These are phyloP conservation scores for Zeuzera pyrina DNA, from an alignment of 2,888 invertebrate species.

Conservation along the genomic window DNA sequence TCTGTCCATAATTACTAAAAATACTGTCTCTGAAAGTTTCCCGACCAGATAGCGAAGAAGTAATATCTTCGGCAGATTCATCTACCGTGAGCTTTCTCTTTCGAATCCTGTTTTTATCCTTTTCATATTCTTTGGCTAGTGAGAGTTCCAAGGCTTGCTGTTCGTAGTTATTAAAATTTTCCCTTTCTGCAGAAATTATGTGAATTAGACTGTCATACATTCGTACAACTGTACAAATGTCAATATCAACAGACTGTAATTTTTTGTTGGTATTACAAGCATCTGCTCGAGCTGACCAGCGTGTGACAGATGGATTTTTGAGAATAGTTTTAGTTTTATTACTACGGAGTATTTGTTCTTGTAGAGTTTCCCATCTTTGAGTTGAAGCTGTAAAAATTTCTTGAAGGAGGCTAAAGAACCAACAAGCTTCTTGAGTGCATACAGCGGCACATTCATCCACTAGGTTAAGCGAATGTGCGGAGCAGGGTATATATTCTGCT, in stretches of 20 bases:
- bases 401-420: conserved; percentile 6
- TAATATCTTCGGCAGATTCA: conserved; percentile 6
- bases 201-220: conserved; percentile 1
- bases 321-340: conserved; percentile 1
- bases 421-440: conserved; percentile 4
- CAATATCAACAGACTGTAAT: conserved; percentile 1
- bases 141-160: conserved; percentile 6
- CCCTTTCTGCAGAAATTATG: conserved; percentile 1
- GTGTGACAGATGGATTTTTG: conserved; percentile 3
- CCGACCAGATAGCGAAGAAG: conserved; percentile 5
- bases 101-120: background rate
- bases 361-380: conserved; percentile 5
- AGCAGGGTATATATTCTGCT: conserved; percentile 6
- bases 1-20: conserved; percentile 1
- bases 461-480: conserved; percentile 4
- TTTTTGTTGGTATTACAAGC: conserved; percentile 3
- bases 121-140: conserved; percentile 5
- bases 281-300: conserved; percentile 3
- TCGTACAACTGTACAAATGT: conserved; percentile 1
- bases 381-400: conserved; percentile 6
- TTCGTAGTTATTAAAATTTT: conserved; percentile 5
- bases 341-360: conserved; percentile 1
- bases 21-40: conserved; percentile 2
- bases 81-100: conserved; percentile 6
- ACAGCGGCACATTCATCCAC: conserved; percentile 6